Evolutionary conservation across 2,797 vertebrate species (phyloP).

Genomic region (Trachops cirrhosus): DNA sequence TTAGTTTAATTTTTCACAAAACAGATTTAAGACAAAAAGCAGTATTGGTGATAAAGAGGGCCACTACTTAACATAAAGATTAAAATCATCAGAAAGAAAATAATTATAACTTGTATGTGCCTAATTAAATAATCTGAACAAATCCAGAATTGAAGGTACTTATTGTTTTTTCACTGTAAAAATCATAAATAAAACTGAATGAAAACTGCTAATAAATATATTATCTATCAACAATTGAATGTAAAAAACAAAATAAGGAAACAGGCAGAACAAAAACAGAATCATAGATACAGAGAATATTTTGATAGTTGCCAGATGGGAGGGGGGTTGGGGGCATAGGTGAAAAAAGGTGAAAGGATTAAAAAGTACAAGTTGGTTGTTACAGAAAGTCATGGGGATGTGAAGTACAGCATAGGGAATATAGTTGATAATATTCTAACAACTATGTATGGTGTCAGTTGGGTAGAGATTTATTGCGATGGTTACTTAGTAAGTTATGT

Average conservation of each 20-base stretch:
- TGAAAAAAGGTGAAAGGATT: not conserved
- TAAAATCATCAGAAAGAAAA: conserved; percentile 2
- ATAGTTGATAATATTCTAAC: not conserved
- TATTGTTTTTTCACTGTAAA: not conserved
- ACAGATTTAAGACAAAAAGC: conserved; percentile 15
- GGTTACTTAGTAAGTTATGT: not conserved
- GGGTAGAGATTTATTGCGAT: not conserved
- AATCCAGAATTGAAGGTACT: conserved; percentile 6
- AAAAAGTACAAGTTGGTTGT: not conserved
- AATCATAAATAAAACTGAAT: not conserved
- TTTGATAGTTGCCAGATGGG: not conserved
- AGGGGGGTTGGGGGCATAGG: not conserved
- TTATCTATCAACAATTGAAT: not conserved
- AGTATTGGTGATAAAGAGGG: not conserved
- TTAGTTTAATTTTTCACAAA: not conserved
- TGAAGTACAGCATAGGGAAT: not conserved
- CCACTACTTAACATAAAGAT: not conserved
- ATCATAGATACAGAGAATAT: not conserved
- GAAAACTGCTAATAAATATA: not conserved
- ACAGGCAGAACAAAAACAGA: not conserved
- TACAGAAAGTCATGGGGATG: not conserved
- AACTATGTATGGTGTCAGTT: not conserved
- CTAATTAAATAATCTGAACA: not conserved
- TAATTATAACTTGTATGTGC: not conserved
- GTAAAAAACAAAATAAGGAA: not conserved